A percentile compares a stretch with the other conserved stretches of the same genome.
Conservation (phyloP, 2,797 vertebrate genomes). For the Urosaurus nigricauda region DNA sequence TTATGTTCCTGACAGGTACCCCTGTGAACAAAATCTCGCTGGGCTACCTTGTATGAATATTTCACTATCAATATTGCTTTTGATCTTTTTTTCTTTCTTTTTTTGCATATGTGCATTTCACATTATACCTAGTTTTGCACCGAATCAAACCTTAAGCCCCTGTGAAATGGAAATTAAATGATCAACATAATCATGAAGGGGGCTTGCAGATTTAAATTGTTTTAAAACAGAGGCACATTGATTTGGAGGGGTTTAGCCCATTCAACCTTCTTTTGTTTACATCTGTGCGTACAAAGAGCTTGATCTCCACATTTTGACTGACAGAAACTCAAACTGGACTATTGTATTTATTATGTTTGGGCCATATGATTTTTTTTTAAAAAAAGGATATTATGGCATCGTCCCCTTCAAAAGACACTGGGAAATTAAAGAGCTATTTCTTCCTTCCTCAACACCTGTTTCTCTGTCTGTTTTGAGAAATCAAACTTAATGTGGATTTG, state of each 20-base stretch:
- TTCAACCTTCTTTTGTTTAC: slow-evolving; percentile 19
- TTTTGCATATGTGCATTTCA: slow-evolving; percentile 66
- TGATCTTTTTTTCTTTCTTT: slow-evolving; percentile 53
- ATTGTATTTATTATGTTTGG: not conserved
- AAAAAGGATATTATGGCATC: not conserved
- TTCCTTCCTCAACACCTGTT: not conserved
- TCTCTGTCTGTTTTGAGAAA: not conserved
- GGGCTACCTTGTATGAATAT: slow-evolving; percentile 68
- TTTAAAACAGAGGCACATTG: slow-evolving; percentile 50
- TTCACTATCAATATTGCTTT: slow-evolving; percentile 70
- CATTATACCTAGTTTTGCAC: slow-evolving; percentile 66
- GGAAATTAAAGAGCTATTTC: not conserved
- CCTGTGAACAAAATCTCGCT: slow-evolving; percentile 66
- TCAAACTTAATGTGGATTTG: not conserved
- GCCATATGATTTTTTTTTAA: not conserved
- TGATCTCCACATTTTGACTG: slow-evolving; percentile 9
- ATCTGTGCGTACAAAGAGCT: not conserved
- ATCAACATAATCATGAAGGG: not conserved
- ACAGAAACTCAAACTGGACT: slow-evolving; percentile 22
- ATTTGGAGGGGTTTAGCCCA: slow-evolving; percentile 37
- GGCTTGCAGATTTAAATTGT: slow-evolving; percentile 49
- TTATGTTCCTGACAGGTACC: slow-evolving; percentile 76
- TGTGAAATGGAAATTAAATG: slow-evolving; percentile 66
- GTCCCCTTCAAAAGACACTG: not conserved
- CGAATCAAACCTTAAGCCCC: slow-evolving; percentile 63